phyloP scores from a whole-genome alignment of 1,140 invertebrate genomes.

The Drosophila persimilis region DNA sequence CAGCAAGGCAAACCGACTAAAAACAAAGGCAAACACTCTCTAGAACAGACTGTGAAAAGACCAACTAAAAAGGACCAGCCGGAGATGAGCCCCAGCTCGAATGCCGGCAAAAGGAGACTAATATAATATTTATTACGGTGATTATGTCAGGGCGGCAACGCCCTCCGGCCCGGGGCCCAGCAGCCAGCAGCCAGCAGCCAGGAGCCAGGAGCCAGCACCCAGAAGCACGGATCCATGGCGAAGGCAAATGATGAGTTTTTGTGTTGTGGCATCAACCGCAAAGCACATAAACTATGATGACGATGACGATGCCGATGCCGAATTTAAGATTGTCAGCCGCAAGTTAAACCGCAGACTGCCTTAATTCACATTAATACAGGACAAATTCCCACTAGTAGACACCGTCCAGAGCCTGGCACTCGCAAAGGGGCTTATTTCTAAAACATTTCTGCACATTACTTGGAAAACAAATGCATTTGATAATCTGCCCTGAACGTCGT shows the following conservation, averaged over 20 bases:
- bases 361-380: background rate
- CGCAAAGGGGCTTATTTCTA: too few species aligned
- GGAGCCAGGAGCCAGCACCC: too few species aligned
- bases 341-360: background rate
- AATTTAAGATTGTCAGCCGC: conserved; percentile 2
- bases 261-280: background rate
- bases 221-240: background rate
- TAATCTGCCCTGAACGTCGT: too few species aligned
- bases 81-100: conserved; percentile 7
- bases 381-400: too few species aligned
- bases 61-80: conserved; percentile 24
- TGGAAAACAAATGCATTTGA: too few species aligned
- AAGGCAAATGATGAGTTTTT: conserved; percentile 2
- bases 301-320: conserved; percentile 12
- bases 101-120: conserved; percentile 47
- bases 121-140: conserved; percentile 67
- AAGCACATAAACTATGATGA: conserved; percentile 25
- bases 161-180: conserved; percentile 18
- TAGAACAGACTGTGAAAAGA: conserved; percentile 11
- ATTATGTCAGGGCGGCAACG: conserved; percentile 55
- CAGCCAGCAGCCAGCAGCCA: too few species aligned
- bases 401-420: too few species aligned
- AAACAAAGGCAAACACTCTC: conserved; percentile 1
- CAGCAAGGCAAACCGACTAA: background rate
- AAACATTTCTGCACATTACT: too few species aligned